Evolutionary conservation across 1,140 invertebrate genomes (phyloP), one percentile per base, ranked within the genome.

Genomic region (Phymorhynchus buccinoides): DNA sequence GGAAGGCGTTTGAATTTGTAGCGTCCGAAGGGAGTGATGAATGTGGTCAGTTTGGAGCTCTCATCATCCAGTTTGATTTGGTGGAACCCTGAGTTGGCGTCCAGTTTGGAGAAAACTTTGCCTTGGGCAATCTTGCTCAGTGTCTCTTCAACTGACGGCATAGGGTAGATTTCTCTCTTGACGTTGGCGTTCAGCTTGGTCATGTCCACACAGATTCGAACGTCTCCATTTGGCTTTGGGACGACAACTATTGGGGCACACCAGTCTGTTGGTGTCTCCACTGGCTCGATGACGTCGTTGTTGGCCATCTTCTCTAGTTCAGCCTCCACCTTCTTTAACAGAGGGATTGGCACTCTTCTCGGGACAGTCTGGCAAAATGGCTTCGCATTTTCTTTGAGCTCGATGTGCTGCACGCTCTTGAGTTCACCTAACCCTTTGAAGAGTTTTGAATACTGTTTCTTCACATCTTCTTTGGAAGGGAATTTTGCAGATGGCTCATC

Each of bases 11-110:
- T 85, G 86, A 16, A 48, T 4, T 6, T 14, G 42, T 48, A 80
- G 16, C 78, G 32, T 9, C 78, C 78, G 48, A 93, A 94, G n/a
- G 14, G 93, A 1, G 90, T 91, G 22, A 93, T 92, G 88, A 95
- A 94, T 18, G 86, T 88, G n/a, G 81, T 85, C 6, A 89, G 56
- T 66, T 86, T 86, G n/a, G 37, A 39, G 68, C 62, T 85, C 9
- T 79, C 78, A 37, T 87, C 86, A 68, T 89, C 87, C 27, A 88
- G 62, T 16, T 62, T 44, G 42, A 86, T 44, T 66, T 89, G 87
- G 84, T 84, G 88, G 83, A 87, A 85, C 56, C 80, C 84, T 52
- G 1, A 68, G 22, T 32, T 30, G 1, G 86, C 86, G 52, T 85
- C 84, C 7, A 80, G 42, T 71, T 84, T 83, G 18, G 84, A 81